Percentiles rank a stretch among this genome's conserved stretches.
These are phyloP conservation scores for Botia almorhae DNA, from an alignment of 2,797 vertebrate species.

Conservation along the genomic window DNA sequence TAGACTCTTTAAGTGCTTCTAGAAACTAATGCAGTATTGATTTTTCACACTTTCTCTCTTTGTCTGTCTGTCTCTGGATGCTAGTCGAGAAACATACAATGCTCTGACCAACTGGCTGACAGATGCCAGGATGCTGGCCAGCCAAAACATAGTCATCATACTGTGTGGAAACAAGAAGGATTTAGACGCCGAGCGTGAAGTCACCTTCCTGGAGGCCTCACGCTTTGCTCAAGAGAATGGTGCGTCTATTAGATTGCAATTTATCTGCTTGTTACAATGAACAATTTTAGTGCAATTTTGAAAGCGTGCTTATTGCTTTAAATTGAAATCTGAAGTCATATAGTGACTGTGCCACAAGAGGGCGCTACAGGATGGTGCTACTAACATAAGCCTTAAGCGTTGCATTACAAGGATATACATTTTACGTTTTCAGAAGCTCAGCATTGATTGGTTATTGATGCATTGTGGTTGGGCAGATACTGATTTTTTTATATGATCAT, in stretches of 20 bases:
- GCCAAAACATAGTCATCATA: slow-evolving; percentile 94
- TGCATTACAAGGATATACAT: too few species aligned
- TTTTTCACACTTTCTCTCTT: not conserved
- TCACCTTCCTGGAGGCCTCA: slow-evolving; percentile 92
- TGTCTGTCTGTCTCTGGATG: slow-evolving; percentile 32
- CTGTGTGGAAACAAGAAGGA: slow-evolving; percentile 96
- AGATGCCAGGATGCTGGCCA: slow-evolving; percentile 90
- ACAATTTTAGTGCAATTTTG: not conserved
- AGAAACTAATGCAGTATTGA: not conserved
- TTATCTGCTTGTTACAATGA: not conserved
- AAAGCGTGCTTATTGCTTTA: not conserved
- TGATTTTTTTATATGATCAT: too few species aligned
- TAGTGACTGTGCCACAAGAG: slow-evolving; percentile 50
- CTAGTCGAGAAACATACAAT: slow-evolving; percentile 92
- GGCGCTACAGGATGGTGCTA: slow-evolving; percentile 26
- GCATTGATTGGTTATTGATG: slow-evolving; percentile 4
- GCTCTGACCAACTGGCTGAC: slow-evolving; percentile 93
- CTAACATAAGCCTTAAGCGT: not conserved
- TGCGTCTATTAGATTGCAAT: slow-evolving; percentile 57
- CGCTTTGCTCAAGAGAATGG: slow-evolving; percentile 94
- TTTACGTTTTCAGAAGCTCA: not conserved
- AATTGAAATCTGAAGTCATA: not conserved
- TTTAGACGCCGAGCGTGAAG: slow-evolving; percentile 89
- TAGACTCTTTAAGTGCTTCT: not conserved
- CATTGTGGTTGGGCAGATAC: not conserved